Evolutionary conservation across 2,797 vertebrate species (phyloP).

Genomic region (Silurus lanzhouensis): DNA sequence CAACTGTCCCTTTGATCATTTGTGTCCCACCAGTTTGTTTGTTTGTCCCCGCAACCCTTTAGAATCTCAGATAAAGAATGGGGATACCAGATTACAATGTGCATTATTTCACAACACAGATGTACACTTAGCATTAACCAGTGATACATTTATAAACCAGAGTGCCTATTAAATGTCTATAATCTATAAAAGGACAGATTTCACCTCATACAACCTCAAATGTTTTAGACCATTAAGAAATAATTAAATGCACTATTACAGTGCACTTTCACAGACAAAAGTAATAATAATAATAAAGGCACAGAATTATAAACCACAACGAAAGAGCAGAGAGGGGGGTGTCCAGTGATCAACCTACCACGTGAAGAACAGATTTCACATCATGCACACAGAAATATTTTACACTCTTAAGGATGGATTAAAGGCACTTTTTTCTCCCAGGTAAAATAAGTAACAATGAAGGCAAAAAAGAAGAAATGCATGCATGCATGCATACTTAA

Average conservation of each 20-base stretch:
- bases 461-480: neutral
- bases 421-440: neutral
- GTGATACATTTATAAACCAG: neutral
- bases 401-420: neutral
- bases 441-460: neutral
- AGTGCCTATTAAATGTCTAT: neutral
- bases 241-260: too few relatives aligned
- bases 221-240: too few relatives aligned
- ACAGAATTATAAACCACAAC: too few relatives aligned
- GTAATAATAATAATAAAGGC: too few relatives aligned
- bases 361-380: too few relatives aligned
- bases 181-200: neutral
- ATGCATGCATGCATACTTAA: neutral
- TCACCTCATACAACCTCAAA: neutral
- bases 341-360: too few relatives aligned
- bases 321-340: too few relatives aligned
- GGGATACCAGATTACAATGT: slow-evolving; percentile 8
- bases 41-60: slow-evolving; percentile 37
- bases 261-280: too few relatives aligned
- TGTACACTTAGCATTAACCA: slow-evolving; percentile 51
- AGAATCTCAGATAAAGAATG: slow-evolving; percentile 22
- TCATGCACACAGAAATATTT: too few relatives aligned
- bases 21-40: slow-evolving; percentile 34
- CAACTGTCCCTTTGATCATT: slow-evolving; percentile 57
- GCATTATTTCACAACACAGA: slow-evolving; percentile 38